Evolutionary conservation across 2,797 vertebrate genomes (phyloP), one percentile per base, ranked within the genome.

Genomic region (Typhlichthys eigenmanni): DNA sequence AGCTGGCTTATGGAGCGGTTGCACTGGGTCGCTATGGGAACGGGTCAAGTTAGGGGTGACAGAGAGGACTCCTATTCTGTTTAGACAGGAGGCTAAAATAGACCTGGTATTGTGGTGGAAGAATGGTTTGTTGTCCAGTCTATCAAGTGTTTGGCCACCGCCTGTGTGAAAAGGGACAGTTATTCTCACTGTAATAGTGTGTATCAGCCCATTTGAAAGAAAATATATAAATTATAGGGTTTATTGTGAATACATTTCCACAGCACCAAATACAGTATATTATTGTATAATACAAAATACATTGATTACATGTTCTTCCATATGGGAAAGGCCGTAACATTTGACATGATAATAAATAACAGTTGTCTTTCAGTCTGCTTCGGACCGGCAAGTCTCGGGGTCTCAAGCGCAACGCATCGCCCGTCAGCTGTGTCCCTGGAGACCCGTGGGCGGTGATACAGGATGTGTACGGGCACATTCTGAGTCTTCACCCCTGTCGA

Each of bases 101-200:
- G 52, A 47, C 68, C 12, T 29, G 1, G 58, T 43, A 69, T 79
- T 87, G 77, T 85, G 69, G 59, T 0, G 49, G 58, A 55, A 66
- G 66, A 68, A 62, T 68, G 62, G 57, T 55, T 64, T 54, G 17
- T 48, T 73, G 65, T 68, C 60, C 66, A 58, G 52, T 63, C 62
- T 60, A 51, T 74, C 46, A 63, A 62, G 60, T 65, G 58, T 62
- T 63, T 57, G 38, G n/a, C 29, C 65, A 72, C 50, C 63, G 48
- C 62, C 34, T 61, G 29, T 16, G 17, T 34, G 8, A 17, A 16
- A n/a, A 61, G 48, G 53, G 49, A 34, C 38, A 13, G 24, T 55
- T 53, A 60, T 60, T 60, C 29, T 14, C 29, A 65, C 13, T 46
- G 32, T 34, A 34, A 38, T 9, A 38, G 8, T 38, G 8, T 38